Conservation (phyloP, 2,113 vertebrate species). For the Clupea harengus region DNA sequence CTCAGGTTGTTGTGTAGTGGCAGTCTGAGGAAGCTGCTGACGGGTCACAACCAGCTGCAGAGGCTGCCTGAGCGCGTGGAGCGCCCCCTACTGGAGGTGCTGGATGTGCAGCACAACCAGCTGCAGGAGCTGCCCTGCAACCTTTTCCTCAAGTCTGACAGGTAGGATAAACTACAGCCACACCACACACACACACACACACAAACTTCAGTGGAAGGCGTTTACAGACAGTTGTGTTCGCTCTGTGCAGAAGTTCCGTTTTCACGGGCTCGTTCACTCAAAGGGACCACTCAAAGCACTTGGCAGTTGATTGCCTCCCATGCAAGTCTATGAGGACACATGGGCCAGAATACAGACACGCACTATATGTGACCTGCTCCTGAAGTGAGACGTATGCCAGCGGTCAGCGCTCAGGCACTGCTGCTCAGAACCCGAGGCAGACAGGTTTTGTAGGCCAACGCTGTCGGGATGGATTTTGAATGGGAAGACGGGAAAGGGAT, state of each 20-base stretch:
- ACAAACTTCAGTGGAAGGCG: neutral
- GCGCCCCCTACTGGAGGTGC: constrained; percentile 84
- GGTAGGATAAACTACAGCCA: constrained; percentile 65
- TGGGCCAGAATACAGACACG: no score
- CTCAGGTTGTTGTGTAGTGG: constrained; percentile 85
- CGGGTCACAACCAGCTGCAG: constrained; percentile 84
- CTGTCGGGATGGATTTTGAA: neutral
- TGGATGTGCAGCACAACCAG: constrained; percentile 94
- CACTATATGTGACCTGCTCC: no score
- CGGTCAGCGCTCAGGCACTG: neutral
- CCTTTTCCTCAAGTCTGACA: constrained; percentile 90
- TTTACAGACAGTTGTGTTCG: neutral
- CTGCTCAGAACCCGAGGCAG: neutral
- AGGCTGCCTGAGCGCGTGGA: constrained; percentile 88
- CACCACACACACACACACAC: neutral
- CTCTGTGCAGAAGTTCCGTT: neutral
- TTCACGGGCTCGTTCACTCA: neutral
- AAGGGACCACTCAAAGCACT: neutral
- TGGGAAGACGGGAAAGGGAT: neutral
- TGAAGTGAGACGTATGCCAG: neutral
- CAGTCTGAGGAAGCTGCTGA: constrained; percentile 90
- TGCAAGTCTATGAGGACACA: no score
- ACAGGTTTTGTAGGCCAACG: neutral
- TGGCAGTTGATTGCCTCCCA: no score
- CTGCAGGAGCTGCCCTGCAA: constrained; percentile 86